These are phyloP conservation scores for Anisognathus igniventris DNA, from an alignment of 2,797 vertebrate species.

Conservation along the genomic window DNA sequence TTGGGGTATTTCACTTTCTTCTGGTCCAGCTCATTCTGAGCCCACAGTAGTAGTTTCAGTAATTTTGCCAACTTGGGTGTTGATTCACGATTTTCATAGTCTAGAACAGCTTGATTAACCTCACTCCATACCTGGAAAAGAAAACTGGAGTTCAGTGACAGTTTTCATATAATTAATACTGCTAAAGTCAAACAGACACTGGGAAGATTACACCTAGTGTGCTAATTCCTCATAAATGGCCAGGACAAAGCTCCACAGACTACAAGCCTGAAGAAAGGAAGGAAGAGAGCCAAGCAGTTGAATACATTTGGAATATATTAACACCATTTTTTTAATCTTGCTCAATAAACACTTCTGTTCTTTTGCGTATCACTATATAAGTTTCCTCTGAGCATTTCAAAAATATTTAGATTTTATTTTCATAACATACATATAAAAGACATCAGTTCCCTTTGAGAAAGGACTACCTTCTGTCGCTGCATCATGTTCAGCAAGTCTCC, in stretches of 20 bases:
- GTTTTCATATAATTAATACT: not conserved
- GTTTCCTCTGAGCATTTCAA: not conserved
- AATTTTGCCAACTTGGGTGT: constrained; percentile 98
- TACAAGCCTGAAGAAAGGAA: not conserved
- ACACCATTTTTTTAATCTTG: not conserved
- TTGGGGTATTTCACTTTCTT: constrained; percentile 99
- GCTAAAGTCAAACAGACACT: not conserved
- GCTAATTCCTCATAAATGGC: not conserved
- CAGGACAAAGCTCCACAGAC: not conserved
- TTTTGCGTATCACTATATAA: not conserved
- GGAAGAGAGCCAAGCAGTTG: not conserved
- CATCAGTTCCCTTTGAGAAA: not conserved
- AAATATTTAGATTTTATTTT: not conserved
- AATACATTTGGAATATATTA: not conserved
- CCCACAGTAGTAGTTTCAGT: constrained; percentile 96
- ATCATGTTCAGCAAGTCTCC: constrained; percentile 97
- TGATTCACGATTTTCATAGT: constrained; percentile 97
- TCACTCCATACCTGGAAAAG: constrained; percentile 94
- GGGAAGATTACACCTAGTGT: not conserved
- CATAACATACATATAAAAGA: not conserved
- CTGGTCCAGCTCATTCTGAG: constrained; percentile 99
- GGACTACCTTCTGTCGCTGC: constrained; percentile 93
- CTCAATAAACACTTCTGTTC: not conserved
- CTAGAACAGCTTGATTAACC: constrained; percentile 96
- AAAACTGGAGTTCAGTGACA: not conserved